Evolutionary conservation across 2,113 vertebrate species (phyloP).

Genomic region (Eulacestoma nigropectus): DNA sequence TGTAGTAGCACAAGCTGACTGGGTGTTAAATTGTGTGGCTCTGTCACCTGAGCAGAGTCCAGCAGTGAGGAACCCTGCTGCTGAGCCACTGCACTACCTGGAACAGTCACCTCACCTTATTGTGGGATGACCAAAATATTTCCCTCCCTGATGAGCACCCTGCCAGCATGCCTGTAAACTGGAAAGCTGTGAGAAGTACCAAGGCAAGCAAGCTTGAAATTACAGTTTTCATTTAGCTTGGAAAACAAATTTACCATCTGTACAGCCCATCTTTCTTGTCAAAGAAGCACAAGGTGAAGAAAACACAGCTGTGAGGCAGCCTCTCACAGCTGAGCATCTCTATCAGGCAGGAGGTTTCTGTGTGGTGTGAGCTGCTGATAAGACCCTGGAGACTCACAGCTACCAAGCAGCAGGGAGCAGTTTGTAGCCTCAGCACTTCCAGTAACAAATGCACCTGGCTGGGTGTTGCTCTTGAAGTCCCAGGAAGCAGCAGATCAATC

Average conservation of each 20-base stretch:
- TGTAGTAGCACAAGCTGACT: background rate
- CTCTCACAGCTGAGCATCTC: background rate
- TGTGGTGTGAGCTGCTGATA: conserved; percentile 20
- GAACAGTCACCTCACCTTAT: background rate
- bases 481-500: background rate
- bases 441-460: background rate
- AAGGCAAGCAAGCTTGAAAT: background rate
- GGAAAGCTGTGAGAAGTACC: background rate
- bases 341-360: background rate
- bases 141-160: background rate
- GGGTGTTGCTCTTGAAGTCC: background rate
- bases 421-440: background rate
- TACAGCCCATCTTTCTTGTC: background rate
- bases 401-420: background rate
- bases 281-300: background rate
- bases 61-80: background rate
- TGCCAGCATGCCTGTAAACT: background rate
- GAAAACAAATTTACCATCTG: background rate
- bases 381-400: background rate
- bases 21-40: background rate
- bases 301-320: conserved; percentile 7
- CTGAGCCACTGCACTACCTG: background rate
- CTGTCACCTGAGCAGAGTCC: background rate
- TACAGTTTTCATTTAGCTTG: background rate
- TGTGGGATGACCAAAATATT: background rate